Evolutionary conservation across 1,140 invertebrate species (phyloP), one percentile per base, ranked within the genome.

Genomic region (Littorina saxatilis): DNA sequence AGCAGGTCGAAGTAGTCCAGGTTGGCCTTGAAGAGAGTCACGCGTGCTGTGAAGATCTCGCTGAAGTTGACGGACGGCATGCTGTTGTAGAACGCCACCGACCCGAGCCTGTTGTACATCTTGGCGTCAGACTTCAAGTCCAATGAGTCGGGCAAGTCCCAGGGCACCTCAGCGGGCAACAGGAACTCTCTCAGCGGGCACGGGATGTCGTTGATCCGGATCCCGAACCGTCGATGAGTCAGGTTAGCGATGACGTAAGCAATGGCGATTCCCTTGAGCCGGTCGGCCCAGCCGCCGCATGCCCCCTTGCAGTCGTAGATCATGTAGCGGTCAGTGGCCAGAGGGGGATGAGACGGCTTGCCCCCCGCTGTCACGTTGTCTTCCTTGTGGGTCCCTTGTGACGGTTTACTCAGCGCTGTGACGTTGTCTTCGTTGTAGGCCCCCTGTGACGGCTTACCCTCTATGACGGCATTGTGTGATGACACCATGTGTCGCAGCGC

Each of bases 231-330:
- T 32, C 84, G 76, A 39, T 72, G 43, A 15, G 80, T 83, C 5
- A 78, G 23, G 23, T 76, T 80, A 37, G 84, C 79, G 27, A 85
- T 74, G 29, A 85, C 20, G 63, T 82, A 85, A 5, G 58, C 73
- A 7, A 80, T 61, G 9, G 81, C 61, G 47, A 85, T 83, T 9
- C 84, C 84, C 40, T 80, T 74, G 0, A 81, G 40, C 27, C 80
- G 39, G 35, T 85, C 84, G 11, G 63, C 77, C 80, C 75, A 82
- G 1, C 82, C 84, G 7, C 72, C 82, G 73, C 83, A 84, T 0
- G 37, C 47, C 23, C 23, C 5, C 11, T 15, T 55, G 17, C 79
- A 61, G 23, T 72, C 13, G 52, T 63, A 81, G 1, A 55, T 73
- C n/a, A 75, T 17, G 47, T 43, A 75, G n/a, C 72, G 35, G 2